Evolutionary conservation across 2,888 invertebrate genomes (phyloP), one percentile per base, ranked within the genome.

Genomic region (Acleris laterana): DNA sequence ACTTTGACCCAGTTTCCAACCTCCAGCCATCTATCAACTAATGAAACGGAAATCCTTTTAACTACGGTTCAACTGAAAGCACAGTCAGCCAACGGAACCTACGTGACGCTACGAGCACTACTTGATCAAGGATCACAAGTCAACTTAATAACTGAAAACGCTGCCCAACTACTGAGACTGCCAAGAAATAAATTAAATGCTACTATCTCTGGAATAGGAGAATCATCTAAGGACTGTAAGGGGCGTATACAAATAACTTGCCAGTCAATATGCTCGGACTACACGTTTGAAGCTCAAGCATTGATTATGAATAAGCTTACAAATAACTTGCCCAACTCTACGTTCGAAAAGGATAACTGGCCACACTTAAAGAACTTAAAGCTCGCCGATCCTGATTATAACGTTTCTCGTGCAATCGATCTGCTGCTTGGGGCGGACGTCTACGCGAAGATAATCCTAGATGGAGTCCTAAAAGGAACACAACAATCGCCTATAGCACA

Each of bases 111-210:
- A 46, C 52, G 70, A 22, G 69, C 64, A 1, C 59, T 71, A 1
- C 46, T 72, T 0, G 71, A 72, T 44, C 72, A 71, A 53, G 70
- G 72, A n/a, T 65, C 68, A 17, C 72, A 72, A 68, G 63, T 68
- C 0, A 62, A 58, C 2, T 56, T 71, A 1, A 66, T 71, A 42
- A 64, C 70, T 6, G 69, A 71, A 60, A 69, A 64, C 1, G 70
- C 70, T 1, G 69, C 70, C 0, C 70, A 70, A 16, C 44, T 71
- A 20, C n/a, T n/a, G n/a, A 63, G 60, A 3, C 20, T 71, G 1
- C 69, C 62, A 16, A 49, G 70, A 49, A 58, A 32, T 1, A 57
- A 59, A 42, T 60, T 63, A n/a, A 61, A 60, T 9, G 71, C 64
- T 0, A 60, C 65, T 0, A 20, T 71, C 3, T 67, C 65, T 42